Base-by-base conservation (phyloP, 2,888 invertebrate species). In the Hydraecia micacea region DNA sequence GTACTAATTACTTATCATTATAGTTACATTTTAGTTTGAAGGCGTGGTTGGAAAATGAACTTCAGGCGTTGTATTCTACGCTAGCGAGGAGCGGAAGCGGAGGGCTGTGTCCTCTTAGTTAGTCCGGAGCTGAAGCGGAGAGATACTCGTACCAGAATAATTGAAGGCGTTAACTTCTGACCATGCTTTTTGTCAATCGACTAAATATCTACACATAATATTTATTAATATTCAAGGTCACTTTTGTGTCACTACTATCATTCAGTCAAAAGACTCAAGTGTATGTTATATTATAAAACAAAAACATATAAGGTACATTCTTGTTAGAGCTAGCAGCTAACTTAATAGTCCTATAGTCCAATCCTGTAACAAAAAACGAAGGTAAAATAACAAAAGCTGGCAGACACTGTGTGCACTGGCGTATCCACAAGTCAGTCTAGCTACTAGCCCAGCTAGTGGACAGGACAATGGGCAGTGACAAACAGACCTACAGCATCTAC, bases 391-490 rank as follows among this genome's bases (percentile, higher is more conserved):
- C 81, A 72, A 71, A 55, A 75, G 39, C 73, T 13, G n/a, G 60
- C 80, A 74, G 71, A 75, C 69, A 18, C 74, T 32, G 63, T 75
- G 70, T 65, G 77, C 70, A 67, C 77, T 63, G 60, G 84, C 79
- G 79, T 85, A 58, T 77, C 84, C 66, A 60, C 75, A 32, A 84
- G 76, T 69, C 73, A 72, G 68, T 67, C 75, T 15, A 76, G 73
- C 80, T 68, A 71, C 71, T 60, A 42, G 77, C 70, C 67, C 3
- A 58, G 75, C 70, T 5, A 63, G 72, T 36, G 36, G 88, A 88
- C 88, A 89, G 88, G 73, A 89, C 89, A 89, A 89, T 89, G 85
- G 86, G 15, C 71, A 60, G 70, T 80, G 86, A 87, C 89, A 87
- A 82, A 86, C 89, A 77, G 75, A 84, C 80, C 62, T 62, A 55